Evolutionary conservation across 2,113 vertebrate genomes (phyloP), one percentile per base, ranked within the genome.

Genomic region (Saccopteryx leptura): DNA sequence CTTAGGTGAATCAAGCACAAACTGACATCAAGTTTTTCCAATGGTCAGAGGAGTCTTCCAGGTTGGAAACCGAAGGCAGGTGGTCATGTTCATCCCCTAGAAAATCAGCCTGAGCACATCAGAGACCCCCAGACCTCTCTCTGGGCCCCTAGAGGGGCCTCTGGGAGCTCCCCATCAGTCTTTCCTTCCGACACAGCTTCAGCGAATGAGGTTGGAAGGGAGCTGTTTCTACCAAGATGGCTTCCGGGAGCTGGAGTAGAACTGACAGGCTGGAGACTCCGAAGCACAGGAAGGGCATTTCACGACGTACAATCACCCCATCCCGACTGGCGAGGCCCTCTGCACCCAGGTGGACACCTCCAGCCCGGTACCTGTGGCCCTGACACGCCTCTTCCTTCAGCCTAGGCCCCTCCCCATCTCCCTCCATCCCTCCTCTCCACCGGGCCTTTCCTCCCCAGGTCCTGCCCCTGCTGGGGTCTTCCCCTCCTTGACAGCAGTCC

Each of bases 261-360:
- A 9, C 1, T 1, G 31, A 61, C 72, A 74, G 56, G 46, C 63
- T 31, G 7, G 74, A 75, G 56, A 31, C 18, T 48, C 93, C 72
- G 71, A 63, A 23, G 54, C 0, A 4, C 2, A 72, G 33, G 52
- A 15, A 11, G 18, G 74, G 5, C 18, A 24, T 48, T 90, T 74
- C 65, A 8, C 13, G 6, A 28, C 0, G 26, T 6, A 14, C 13
- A 23, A 0, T 61, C 11, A 14, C 60, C 50, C 46, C 1, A 17
- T 17, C 33, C 39, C 50, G 46, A 24, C 33, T 3, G 14, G 19
- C 5, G 8, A 88, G 80, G 65, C 10, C 26, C 8, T 65, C 76
- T 60, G 63, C 26, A 33, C 23, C 33, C 39, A 2, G 2, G 4
- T 48, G 88, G 66, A 14, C 48, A 33, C 5, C 28, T 9, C 52